Evolutionary conservation across 2,113 vertebrate genomes (phyloP), one percentile per base, ranked within the genome.

Genomic region (Herpailurus yagouaroundi): DNA sequence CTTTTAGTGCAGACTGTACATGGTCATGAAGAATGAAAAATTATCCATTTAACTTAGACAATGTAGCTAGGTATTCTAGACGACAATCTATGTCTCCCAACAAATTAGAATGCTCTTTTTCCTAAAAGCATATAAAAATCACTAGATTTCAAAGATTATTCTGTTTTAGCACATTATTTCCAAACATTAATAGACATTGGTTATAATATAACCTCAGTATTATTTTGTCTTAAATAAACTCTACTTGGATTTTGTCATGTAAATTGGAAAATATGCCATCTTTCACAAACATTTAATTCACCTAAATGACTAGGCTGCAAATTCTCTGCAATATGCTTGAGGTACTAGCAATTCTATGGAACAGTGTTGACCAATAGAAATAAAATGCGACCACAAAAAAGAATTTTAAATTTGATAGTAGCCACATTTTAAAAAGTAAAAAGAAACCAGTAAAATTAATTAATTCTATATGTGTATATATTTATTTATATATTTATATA

Each of bases 141-240:
- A 52, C 36, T 79, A 76, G 16, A 93, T 85, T 64, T 84, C 38
- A 93, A 88, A 48, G 16, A 96, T 68, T 55, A 84, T 80, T 94
- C 87, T 73, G 29, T 60, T 13, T 45, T 91, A 91, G 23, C 19
- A 71, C n/a, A 36, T 48, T 16, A 92, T 89, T 88, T n/a, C 48
- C 31, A 79, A 96, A 90, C 10, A 69, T 48, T 77, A 92, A 48
- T 36, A 89, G 33, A 91, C 80, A 45, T 69, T 84, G 36, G 31
- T 88, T 79, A 33, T 83, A 94, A 73, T 13, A 74, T 38, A 94
- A 86, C 15, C 15, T 95, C n/a, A 91, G 15, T 36, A 76, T 82
- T 85, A 81, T 87, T 81, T 91, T 90, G 11, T 69, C 63, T 96
- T 55, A n/a, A 89, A 38, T 77, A 93, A 90, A 87, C 90, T 94